These are phyloP conservation scores for Sphaerophoria rueppellii DNA, from an alignment of 2,888 invertebrate genomes.

Conservation along the genomic window DNA sequence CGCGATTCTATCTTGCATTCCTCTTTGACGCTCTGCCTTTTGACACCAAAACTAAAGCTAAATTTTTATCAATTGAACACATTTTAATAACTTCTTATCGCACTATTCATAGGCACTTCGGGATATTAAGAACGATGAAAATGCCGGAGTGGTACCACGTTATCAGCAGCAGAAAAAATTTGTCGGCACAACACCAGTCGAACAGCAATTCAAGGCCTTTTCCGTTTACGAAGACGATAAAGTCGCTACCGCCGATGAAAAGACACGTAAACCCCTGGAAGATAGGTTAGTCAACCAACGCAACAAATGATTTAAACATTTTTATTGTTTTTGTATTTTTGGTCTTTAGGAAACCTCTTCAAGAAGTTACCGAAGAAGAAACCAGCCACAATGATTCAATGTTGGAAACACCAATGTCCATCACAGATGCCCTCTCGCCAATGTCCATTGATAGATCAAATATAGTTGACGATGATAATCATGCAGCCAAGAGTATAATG, in stretches of 20 bases:
- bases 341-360: conserved; percentile 58
- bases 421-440: conserved; percentile 84
- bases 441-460: conserved; percentile 86
- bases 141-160: conserved; percentile 75
- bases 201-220: conserved; percentile 88
- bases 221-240: conserved; percentile 88
- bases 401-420: conserved; percentile 85
- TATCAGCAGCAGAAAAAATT: conserved; percentile 78
- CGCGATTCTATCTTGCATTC: too few relatives aligned
- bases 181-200: conserved; percentile 84
- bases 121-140: conserved; percentile 75
- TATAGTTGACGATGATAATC: conserved; percentile 79
- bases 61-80: neutral
- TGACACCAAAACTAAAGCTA: neutral
- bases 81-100: neutral
- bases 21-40: neutral
- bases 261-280: conserved; percentile 54
- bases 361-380: conserved; percentile 46
- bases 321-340: neutral
- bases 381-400: conserved; percentile 76
- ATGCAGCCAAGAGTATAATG: conserved; percentile 65
- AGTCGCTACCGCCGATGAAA: conserved; percentile 71
- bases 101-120: conserved; percentile 76
- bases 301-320: neutral
- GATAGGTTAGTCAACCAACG: conserved; percentile 35